Base-by-base conservation (phyloP, 2,113 vertebrate species). In the Sakesphorus luctuosus region DNA sequence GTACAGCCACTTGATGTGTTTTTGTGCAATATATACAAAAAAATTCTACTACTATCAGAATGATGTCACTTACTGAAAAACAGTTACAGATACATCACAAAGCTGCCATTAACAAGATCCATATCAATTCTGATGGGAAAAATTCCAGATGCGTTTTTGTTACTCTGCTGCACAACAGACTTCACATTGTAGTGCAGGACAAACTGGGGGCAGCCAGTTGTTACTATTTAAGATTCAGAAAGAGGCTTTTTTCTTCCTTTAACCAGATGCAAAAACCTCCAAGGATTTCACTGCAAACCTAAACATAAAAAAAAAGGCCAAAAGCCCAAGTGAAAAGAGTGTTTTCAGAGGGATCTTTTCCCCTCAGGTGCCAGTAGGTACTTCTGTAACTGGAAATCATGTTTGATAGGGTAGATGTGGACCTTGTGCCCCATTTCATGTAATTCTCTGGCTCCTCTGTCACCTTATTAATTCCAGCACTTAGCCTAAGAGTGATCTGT, bases 111-210 rank as follows among this genome's bases (percentile, higher is more conserved):
- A 93, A 93, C 3, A 6, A 94, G 46, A 93, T 85, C 55, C 23
- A 3, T 76, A 61, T 69, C 78, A 86, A 67, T 58, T 65, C 75
- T 28, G 0, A 55, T 0, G 33, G 68, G 65, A 92, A 93, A 74
- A 92, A 87, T 20, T 89, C 92, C 92, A 97, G 89, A 92, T 95
- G 93, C 28, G 9, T 75, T 95, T 91, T 89, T 82, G 53, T 84
- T 93, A 92, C 62, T 84, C 52, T 79, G 49, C 49, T 81, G 78
- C 81, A 79, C 80, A 94, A 97, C 23, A 88, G 62, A 81, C 75
- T 95, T 90, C 74, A 92, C 56, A 80, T 52, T n/a, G 59, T 43
- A 59, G 49, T n/a, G 31, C 44, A 80, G 80, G 61, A 91, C 3
- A 11, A 85, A 82, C 28, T n/a, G 18, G 63, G 61, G 43, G 91